Evolutionary conservation across 2,113 vertebrate species (phyloP), one percentile per base, ranked within the genome.

Genomic region (Maylandia zebra): DNA sequence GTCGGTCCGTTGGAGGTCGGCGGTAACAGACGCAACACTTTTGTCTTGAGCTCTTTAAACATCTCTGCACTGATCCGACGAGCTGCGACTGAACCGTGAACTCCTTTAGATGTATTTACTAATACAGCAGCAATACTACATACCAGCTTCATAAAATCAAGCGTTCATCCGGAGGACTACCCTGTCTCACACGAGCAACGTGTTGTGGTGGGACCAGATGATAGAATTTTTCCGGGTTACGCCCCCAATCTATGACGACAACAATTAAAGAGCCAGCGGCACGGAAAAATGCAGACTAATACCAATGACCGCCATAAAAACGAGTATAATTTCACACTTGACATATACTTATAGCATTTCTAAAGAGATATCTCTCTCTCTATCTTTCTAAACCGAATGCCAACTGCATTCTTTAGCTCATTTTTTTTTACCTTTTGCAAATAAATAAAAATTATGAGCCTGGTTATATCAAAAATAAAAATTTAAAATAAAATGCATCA

Each of bases 21-120:
- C 19, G 91, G 80, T 1, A 45, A 10, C 30, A 96, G 76, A 12
- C 84, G 89, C 88, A 97, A 83, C 57, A 97, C 87, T 88, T 93
- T 93, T 5, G 94, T 95, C 90, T 94, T 95, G 5, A 94, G 90
- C 69, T 95, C 96, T 84, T 96, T 95, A 48, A 94, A 96, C 96
- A 96, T 96, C 1, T 64, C 69, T 30, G 14, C 79, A 83, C 56
- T 59, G 41, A 81, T 53, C 32, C 22, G 27, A 50, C 24, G 41
- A 56, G 74, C 76, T 5, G 45, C 24, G 16, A 61, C 69, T 38
- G 86, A 86, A 82, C 57, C 24, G 64, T 82, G 53, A 81, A 59
- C 17, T 19, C 55, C 55, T 88, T 83, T 57, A 3, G 53, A 16
- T 50, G 36, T 5, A 69, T 30, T 41, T 1, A 89, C 8, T 1